Evolutionary conservation across 1,140 invertebrate species (phyloP).

Genomic region (Trachymyrmex cornetzi): DNA sequence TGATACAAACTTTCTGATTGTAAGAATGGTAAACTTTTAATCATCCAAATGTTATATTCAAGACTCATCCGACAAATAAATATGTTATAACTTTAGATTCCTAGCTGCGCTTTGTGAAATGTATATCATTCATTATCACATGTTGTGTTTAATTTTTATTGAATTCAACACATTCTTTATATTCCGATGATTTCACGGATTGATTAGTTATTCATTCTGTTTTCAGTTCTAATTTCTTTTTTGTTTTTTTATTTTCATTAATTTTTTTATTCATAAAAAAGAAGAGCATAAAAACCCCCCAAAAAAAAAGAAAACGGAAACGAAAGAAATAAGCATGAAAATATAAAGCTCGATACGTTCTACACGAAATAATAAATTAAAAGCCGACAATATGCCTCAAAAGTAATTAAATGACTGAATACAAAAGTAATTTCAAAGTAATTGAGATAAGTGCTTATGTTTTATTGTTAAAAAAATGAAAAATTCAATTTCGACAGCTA

Average conservation of each 20-base stretch:
- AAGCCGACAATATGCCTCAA: neutral
- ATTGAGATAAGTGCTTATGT: neutral
- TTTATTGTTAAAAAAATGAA: neutral
- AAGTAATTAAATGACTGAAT: neutral
- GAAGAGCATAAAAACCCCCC: slow-evolving; percentile 13
- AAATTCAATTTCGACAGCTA: neutral
- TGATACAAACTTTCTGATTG: neutral
- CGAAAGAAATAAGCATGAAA: neutral
- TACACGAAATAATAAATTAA: neutral
- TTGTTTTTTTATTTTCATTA: slow-evolving; percentile 31
- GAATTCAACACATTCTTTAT: neutral
- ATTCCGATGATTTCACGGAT: slow-evolving; percentile 43
- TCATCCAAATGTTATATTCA: slow-evolving; percentile 1
- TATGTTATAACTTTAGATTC: neutral
- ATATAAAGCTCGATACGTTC: slow-evolving; percentile 39
- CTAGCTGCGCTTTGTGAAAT: neutral
- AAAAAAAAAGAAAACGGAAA: slow-evolving; percentile 26
- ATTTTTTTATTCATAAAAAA: slow-evolving; percentile 53
- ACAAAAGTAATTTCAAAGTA: neutral
- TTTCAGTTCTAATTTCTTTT: slow-evolving; percentile 28
- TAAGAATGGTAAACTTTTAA: slow-evolving; percentile 15
- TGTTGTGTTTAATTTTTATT: neutral
- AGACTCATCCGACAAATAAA: neutral
- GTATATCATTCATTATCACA: neutral
- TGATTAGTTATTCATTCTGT: slow-evolving; percentile 29